phyloP scores from a whole-genome alignment of 2,797 vertebrate genomes.

The Sebastes oblongus region DNA sequence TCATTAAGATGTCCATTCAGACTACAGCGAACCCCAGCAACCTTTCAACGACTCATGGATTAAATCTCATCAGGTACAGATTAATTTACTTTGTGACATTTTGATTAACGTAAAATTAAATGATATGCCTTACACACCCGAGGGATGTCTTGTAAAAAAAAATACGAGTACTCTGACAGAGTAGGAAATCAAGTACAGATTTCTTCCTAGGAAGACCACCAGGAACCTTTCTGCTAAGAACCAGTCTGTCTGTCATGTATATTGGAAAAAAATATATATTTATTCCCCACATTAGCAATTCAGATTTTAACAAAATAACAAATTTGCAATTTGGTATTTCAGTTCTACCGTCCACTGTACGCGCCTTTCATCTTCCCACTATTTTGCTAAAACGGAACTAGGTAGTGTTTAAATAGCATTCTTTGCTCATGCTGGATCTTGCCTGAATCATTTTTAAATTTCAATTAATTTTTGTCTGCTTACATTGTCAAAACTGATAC shows the following conservation, averaged over 20 bases:
- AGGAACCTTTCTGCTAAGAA: background rate
- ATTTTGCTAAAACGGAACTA: background rate
- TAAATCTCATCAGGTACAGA: background rate
- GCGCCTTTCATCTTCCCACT: background rate
- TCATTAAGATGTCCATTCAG: constrained; percentile 26
- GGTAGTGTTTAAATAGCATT: background rate
- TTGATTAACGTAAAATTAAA: constrained; percentile 25
- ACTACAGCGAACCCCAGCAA: background rate
- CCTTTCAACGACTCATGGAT: constrained; percentile 1
- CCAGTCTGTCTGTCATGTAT: background rate
- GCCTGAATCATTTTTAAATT: background rate
- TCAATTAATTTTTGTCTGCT: background rate
- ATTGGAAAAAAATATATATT: background rate
- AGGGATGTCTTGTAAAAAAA: background rate
- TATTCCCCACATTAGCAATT: background rate
- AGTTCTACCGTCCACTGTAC: background rate
- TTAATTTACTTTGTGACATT: constrained; percentile 14
- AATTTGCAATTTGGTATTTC: background rate
- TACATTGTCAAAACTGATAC: background rate
- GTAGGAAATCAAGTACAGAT: background rate
- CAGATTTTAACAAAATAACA: background rate
- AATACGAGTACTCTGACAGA: background rate
- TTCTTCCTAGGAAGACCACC: constrained; percentile 1
- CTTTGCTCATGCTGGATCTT: background rate
- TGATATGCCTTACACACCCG: constrained; percentile 5